These are phyloP conservation scores for Pemphigus obesinymphae DNA, from an alignment of 1,140 invertebrate genomes.

Conservation along the genomic window DNA sequence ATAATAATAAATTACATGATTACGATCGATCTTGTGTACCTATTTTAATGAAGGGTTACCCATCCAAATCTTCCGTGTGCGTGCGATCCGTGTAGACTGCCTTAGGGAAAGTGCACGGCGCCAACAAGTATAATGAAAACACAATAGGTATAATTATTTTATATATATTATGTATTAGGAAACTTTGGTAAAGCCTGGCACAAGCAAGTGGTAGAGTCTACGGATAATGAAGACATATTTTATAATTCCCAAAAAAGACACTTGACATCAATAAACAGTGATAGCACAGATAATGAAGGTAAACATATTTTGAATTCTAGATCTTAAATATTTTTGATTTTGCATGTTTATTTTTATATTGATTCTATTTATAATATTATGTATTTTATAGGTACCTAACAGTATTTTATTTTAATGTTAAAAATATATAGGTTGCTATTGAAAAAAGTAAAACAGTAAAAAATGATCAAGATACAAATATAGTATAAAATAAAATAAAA, in stretches of 20 bases:
- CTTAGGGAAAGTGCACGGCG: too few species aligned
- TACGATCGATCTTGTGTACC: too few species aligned
- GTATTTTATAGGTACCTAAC: neutral
- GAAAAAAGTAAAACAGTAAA: too few species aligned
- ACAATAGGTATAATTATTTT: neutral
- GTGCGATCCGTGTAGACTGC: too few species aligned
- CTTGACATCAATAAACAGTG: neutral
- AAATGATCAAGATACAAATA: too few species aligned
- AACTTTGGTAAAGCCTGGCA: neutral
- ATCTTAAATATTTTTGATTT: too few species aligned
- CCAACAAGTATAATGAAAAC: neutral
- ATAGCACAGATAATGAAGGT: neutral
- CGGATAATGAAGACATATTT: neutral
- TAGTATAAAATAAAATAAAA: neutral
- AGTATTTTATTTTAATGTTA: neutral
- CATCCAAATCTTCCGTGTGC: too few species aligned
- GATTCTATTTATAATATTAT: neutral
- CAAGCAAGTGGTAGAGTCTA: neutral
- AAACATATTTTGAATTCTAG: neutral
- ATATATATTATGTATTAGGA: neutral
- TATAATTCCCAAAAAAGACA: neutral
- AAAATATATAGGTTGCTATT: neutral
- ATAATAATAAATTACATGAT: too few species aligned
- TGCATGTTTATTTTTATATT: too few species aligned
- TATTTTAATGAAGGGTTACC: too few species aligned